Base-by-base conservation (phyloP, 2,888 invertebrate genomes). In the Caenorhabditis afra region DNA sequence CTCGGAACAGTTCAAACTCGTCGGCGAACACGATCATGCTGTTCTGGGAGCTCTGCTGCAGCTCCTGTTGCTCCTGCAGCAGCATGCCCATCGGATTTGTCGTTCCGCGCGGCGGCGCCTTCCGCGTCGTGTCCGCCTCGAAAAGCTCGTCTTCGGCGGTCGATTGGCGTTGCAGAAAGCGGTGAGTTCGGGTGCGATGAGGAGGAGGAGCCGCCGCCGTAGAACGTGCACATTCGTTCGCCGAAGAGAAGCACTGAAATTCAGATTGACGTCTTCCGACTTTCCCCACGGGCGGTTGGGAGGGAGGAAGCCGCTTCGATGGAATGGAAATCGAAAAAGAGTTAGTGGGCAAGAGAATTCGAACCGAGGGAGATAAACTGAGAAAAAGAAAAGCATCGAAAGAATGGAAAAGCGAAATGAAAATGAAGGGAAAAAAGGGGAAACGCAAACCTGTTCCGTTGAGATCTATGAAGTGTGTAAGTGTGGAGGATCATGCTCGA, bases 191-290 rank as follows among this genome's bases (percentile, higher is more conserved):
- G 39, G 50, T 57, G 41, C 41, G 47, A 53, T 29, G 64, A 49
- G 64, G 73, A 59, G 14, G 58, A 59, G 61, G 37, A 53, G 39
- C 16, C 16, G 53, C 53, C 41, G 16, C 71, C 73, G 67, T 59
- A 58, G 58, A 58, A 45, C 52, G 50, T 50, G 37, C 59, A 77
- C 77, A 77, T 77, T 68, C 67, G 70, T 55, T 77, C 77, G 53
- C 77, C 70, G 45, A 77, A 77, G 62, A 77, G 77, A 23, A 77
- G 61, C 77, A 77, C 77, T 77, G 77, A 77, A 77, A 77, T 18
- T 45, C 14, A 61, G 11, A 50, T 22, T 50, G 23, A 11, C 41
- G 37, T 37, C 37, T 37, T n/a, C n/a, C n/a, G n/a, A 29, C 29
- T 29, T 29, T 29, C 29, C n/a, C n/a, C n/a, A n/a, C n/a, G n/a